These are phyloP conservation scores for Anarsia innoxiella DNA, from an alignment of 2,888 invertebrate species.

Conservation along the genomic window DNA sequence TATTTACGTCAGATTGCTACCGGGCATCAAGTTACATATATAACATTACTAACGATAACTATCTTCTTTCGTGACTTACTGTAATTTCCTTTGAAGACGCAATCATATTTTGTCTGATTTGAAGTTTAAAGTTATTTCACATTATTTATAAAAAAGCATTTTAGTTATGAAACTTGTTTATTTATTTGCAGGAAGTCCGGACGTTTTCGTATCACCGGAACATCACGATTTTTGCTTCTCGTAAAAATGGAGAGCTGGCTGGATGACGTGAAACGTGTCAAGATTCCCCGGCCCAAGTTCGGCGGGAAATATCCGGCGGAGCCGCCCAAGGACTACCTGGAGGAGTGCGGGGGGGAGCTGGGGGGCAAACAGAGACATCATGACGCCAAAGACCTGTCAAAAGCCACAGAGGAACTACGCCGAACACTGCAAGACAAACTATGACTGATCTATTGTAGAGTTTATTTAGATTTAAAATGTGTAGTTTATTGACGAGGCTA, in stretches of 20 bases:
- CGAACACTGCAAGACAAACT: slow-evolving; percentile 85
- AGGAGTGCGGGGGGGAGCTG: slow-evolving; percentile 75
- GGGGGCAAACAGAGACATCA: slow-evolving; percentile 66
- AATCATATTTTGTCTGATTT: too few relatives aligned
- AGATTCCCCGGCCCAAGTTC: slow-evolving; percentile 90
- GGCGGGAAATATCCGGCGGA: slow-evolving; percentile 80
- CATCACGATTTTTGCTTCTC: background rate
- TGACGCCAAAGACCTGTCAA: slow-evolving; percentile 74
- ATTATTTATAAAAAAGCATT: too few relatives aligned
- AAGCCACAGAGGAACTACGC: slow-evolving; percentile 85
- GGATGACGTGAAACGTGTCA: slow-evolving; percentile 86
- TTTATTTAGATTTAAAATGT: slow-evolving; percentile 6
- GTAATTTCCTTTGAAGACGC: too few relatives aligned
- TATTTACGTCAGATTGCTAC: slow-evolving; percentile 8
- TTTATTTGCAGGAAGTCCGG: slow-evolving; percentile 6
- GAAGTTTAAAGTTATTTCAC: too few relatives aligned
- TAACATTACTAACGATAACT: slow-evolving; percentile 11
- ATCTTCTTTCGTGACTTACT: slow-evolving; percentile 8
- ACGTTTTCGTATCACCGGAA: background rate
- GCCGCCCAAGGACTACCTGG: slow-evolving; percentile 87
- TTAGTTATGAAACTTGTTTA: too few relatives aligned
- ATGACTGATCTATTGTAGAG: slow-evolving; percentile 54
- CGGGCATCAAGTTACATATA: slow-evolving; percentile 11
- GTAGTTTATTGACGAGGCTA: slow-evolving; percentile 7
- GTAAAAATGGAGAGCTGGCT: slow-evolving; percentile 88